A percentile compares a stretch with the other conserved stretches of the same genome.
Conservation (phyloP, 2,113 vertebrate species). For the Gadus macrocephalus region DNA sequence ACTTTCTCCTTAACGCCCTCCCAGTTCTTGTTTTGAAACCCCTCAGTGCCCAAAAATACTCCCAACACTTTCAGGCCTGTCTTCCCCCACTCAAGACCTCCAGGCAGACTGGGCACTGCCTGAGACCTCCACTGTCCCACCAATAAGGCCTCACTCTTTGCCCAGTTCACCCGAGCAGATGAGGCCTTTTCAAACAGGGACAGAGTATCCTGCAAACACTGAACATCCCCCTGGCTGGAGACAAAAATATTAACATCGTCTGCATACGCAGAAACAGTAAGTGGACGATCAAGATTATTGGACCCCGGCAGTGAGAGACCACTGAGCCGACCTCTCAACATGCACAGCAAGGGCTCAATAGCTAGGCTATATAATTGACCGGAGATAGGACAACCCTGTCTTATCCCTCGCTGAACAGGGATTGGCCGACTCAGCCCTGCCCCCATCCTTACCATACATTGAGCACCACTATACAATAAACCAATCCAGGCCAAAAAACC, state of each 20-base stretch:
- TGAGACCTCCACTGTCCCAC: too few species aligned
- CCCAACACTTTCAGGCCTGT: neutral
- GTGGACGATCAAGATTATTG: neutral
- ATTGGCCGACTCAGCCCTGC: neutral
- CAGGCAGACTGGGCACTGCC: neutral
- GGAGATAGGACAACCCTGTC: too few species aligned
- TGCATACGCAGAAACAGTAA: too few species aligned
- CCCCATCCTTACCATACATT: neutral
- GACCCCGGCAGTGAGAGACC: neutral
- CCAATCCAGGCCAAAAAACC: neutral
- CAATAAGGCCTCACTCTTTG: neutral
- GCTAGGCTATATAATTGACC: too few species aligned
- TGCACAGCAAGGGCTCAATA: neutral
- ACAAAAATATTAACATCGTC: too few species aligned
- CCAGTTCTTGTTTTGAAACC: neutral
- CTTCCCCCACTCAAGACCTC: neutral
- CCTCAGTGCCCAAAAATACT: neutral
- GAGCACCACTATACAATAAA: neutral
- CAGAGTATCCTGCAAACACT: neutral
- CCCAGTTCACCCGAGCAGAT: neutral
- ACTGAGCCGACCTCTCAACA: neutral
- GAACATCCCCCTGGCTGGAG: too few species aligned
- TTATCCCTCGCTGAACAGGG: neutral
- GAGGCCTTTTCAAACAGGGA: neutral
- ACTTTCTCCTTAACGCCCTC: neutral